These are phyloP conservation scores for Nomada lathburiana DNA, from an alignment of 2,888 invertebrate genomes.

Conservation along the genomic window DNA sequence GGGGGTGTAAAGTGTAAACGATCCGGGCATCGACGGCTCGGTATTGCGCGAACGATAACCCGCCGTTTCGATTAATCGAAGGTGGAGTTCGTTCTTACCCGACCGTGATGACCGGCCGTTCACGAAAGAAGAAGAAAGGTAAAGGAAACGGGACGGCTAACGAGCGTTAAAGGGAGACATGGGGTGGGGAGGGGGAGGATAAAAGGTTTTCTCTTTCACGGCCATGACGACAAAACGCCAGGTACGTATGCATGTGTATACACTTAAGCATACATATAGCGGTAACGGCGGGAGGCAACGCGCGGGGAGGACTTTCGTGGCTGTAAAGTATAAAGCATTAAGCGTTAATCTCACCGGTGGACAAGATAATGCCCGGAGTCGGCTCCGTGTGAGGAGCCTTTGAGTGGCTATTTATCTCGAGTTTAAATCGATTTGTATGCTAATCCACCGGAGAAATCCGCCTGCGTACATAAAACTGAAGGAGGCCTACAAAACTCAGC, in stretches of 20 bases:
- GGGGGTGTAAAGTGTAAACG: conserved; percentile 74
- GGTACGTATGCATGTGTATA: conserved; percentile 44
- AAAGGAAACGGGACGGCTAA: conserved; percentile 28
- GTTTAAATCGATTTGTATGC: conserved; percentile 85
- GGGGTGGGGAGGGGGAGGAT: conserved; percentile 30
- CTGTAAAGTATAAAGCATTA: conserved; percentile 83
- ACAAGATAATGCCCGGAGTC: conserved; percentile 83
- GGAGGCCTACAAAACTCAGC: conserved; percentile 82
- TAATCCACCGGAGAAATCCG: conserved; percentile 83
- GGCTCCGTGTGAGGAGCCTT: conserved; percentile 83
- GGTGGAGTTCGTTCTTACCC: conserved; percentile 45
- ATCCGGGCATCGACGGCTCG: conserved; percentile 66
- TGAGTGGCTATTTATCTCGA: conserved; percentile 84
- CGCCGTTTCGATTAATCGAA: conserved; percentile 73
- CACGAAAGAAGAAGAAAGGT: conserved; percentile 8
- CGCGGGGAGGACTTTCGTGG: conserved; percentile 60
- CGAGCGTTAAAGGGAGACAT: neutral
- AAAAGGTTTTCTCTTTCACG: conserved; percentile 58
- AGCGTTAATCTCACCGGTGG: conserved; percentile 83
- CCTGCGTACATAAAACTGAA: conserved; percentile 82
- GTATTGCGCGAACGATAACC: conserved; percentile 67
- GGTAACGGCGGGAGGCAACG: conserved; percentile 67
- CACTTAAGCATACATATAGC: conserved; percentile 56
- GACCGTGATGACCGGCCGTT: neutral
- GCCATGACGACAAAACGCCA: conserved; percentile 64